These are phyloP conservation scores for Harpegnathos saltator DNA, from an alignment of 1,140 invertebrate genomes.

Conservation along the genomic window DNA sequence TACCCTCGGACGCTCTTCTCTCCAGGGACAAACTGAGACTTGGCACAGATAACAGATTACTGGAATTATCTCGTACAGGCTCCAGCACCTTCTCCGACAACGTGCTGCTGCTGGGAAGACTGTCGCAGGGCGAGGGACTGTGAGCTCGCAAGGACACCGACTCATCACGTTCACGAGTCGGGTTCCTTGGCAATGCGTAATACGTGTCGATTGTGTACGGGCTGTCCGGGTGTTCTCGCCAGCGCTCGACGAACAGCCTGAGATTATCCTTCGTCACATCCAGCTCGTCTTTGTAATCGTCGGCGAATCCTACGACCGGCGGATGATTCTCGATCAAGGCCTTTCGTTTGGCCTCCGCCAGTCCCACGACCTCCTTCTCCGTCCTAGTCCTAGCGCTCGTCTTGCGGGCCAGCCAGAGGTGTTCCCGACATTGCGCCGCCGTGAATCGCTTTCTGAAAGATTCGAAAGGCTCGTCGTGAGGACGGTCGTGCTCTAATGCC, in stretches of 20 bases:
- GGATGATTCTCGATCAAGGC: background rate
- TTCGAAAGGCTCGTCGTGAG: conserved; percentile 79
- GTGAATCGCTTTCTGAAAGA: conserved; percentile 90
- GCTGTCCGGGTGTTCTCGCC: conserved; percentile 94
- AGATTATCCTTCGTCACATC: conserved; percentile 95
- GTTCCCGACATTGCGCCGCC: conserved; percentile 90
- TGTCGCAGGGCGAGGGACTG: conserved; percentile 92
- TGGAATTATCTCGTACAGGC: conserved; percentile 54
- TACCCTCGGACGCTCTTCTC: conserved; percentile 91
- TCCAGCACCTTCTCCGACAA: conserved; percentile 76
- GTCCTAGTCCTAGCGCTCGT: conserved; percentile 64
- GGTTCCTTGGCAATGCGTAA: conserved; percentile 71
- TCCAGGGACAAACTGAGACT: conserved; percentile 85
- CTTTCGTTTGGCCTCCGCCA: conserved; percentile 15
- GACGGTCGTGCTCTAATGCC: conserved; percentile 37
- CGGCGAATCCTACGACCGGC: conserved; percentile 52
- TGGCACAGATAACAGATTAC: conserved; percentile 63
- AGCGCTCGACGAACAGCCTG: conserved; percentile 93
- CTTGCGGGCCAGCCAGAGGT: conserved; percentile 88
- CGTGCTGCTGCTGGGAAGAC: conserved; percentile 87
- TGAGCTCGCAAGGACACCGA: conserved; percentile 87
- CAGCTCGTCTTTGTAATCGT: conserved; percentile 86
- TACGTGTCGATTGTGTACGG: conserved; percentile 91
- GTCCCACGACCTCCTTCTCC: conserved; percentile 39
- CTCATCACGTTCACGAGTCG: conserved; percentile 62